These are phyloP conservation scores for Periophthalmus magnuspinnatus DNA, from an alignment of 2,797 vertebrate species.

Conservation along the genomic window DNA sequence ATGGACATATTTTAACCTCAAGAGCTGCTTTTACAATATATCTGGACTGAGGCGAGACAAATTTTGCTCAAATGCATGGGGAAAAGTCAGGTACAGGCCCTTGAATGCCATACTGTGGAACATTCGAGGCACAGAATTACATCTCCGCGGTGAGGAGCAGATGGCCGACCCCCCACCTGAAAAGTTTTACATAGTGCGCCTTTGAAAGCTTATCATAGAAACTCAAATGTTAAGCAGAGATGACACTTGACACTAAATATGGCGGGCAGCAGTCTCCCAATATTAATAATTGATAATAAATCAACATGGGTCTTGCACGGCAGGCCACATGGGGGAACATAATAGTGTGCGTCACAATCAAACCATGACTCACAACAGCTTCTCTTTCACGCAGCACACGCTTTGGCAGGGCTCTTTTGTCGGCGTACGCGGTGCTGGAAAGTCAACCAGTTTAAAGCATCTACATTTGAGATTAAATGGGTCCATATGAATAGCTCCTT, in stretches of 20 bases:
- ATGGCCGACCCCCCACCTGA: too few relatives aligned
- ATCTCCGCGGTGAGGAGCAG: too few relatives aligned
- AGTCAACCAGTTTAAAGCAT: neutral
- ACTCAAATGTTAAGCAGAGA: too few relatives aligned
- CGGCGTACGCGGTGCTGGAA: conserved; percentile 1
- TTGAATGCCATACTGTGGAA: too few relatives aligned
- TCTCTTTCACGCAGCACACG: conserved; percentile 11
- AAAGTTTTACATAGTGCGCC: too few relatives aligned
- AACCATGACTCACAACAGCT: conserved; percentile 35
- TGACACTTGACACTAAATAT: conserved; percentile 28
- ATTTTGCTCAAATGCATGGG: too few relatives aligned
- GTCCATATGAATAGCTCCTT: neutral
- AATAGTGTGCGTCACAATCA: conserved; percentile 34
- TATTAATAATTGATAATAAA: conserved; percentile 57
- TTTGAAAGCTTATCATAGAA: too few relatives aligned
- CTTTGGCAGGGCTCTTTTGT: neutral
- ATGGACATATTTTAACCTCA: too few relatives aligned
- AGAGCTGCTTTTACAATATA: too few relatives aligned
- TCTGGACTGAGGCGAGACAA: too few relatives aligned
- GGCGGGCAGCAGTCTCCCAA: conserved; percentile 19
- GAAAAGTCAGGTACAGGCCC: too few relatives aligned
- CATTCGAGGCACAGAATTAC: too few relatives aligned
- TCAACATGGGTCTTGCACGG: conserved; percentile 24
- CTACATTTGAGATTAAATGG: neutral
- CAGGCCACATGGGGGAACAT: conserved; percentile 34